Base-by-base conservation (phyloP, 2,888 invertebrate species). In the Pyrgus malvae region DNA sequence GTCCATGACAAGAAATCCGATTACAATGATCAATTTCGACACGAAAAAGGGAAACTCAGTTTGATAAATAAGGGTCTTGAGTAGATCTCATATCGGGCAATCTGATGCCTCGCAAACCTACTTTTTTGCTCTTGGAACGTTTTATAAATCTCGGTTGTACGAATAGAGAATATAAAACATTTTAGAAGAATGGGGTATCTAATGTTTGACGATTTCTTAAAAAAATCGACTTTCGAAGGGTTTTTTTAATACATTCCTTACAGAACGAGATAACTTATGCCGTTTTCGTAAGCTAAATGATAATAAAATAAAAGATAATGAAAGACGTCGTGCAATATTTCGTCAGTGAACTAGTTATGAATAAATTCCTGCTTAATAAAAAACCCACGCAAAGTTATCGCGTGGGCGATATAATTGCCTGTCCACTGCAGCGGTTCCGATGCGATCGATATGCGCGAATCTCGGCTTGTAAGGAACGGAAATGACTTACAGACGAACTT, bases 301-400 rank as follows among this genome's bases (percentile, higher is more conserved):
- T 35, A 50, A 50, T 50, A 23, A 42, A 42, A 50, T 27, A 35
- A 48, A 21, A 16, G 35, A 35, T 46, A 37, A 46, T 35, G 35
- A 46, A 46, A 46, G 9, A 46, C 23, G 33, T 14, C 23, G 9
- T 21, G 33, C 31, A 40, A 50, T 27, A 50, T 42, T 35, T 42
- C 42, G 33, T 19, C 16, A 35, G 12, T n/a, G 6, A 23, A 21
- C 50, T 55, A 56, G 60, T 58, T 66, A 64, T 67, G 61, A 64
- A 65, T 63, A 62, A 63, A 64, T 59, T 64, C 61, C 59, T 19
- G 14, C 44, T 37, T 45, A 51, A 27, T 64, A 65, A 64, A 68
- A 61, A 61, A 61, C 63, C 64, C 64, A 70, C 72, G 74, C 68
- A 76, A 70, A 69, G 66, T 49, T 57, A 48, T 53, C 41, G 37